These are phyloP conservation scores for Eublepharis macularius DNA, from an alignment of 2,113 vertebrate genomes.

Conservation along the genomic window DNA sequence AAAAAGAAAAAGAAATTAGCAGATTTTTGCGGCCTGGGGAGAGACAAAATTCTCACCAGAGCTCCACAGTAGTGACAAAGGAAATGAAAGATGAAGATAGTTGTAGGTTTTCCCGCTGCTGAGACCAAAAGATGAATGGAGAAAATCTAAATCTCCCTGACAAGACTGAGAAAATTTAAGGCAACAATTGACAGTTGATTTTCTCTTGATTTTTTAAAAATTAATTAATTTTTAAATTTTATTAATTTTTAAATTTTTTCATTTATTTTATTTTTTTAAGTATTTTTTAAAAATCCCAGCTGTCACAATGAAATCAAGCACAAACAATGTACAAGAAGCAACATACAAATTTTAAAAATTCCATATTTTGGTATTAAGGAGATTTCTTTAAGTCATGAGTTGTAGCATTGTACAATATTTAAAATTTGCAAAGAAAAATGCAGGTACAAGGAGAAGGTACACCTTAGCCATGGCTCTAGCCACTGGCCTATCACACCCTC, in stretches of 20 bases:
- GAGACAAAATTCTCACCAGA: rapidly evolving
- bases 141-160: neutral
- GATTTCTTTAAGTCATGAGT: neutral
- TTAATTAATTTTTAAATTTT: too few relatives aligned
- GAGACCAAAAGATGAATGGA: neutral
- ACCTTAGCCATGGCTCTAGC: neutral
- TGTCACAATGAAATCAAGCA: neutral
- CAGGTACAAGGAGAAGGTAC: too few relatives aligned
- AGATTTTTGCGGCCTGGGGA: neutral
- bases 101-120: neutral
- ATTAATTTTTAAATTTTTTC: neutral
- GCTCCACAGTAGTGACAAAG: neutral
- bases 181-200: neutral
- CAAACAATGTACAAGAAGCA: neutral
- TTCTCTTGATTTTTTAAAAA: neutral
- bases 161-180: neutral
- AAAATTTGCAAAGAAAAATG: neutral
- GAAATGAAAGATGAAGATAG: neutral
- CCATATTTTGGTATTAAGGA: neutral
- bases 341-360: neutral
- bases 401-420: neutral
- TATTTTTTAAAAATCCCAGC: too few relatives aligned
- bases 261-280: neutral
- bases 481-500: neutral
- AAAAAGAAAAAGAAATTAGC: conserved; percentile 33